Percentiles rank a stretch among this genome's conserved stretches.
phyloP scores from a whole-genome alignment of 2,797 vertebrate species.

The Neoniphon sammara region DNA sequence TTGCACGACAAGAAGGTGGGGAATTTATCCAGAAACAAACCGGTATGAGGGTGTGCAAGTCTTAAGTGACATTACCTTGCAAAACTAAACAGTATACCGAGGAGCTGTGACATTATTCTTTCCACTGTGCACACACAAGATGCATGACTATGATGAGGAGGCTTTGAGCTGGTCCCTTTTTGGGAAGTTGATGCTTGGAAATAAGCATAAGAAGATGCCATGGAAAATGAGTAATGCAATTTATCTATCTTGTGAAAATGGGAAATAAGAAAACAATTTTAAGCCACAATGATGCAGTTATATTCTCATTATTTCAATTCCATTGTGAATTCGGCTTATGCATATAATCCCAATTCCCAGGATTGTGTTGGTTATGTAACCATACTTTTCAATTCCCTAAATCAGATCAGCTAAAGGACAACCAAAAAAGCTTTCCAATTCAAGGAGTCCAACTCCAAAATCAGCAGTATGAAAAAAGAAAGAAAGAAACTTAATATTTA shows the following conservation, averaged over 20 bases:
- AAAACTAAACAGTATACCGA: not conserved
- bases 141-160: constrained; percentile 14
- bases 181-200: constrained; percentile 33
- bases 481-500: not conserved
- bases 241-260: too few relatives aligned
- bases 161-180: constrained; percentile 11
- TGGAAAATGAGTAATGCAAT: not conserved
- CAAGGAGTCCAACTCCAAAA: constrained; percentile 4
- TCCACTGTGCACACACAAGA: constrained; percentile 33
- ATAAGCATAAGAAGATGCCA: not conserved
- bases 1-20: constrained; percentile 12
- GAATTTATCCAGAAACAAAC: not conserved
- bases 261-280: too few relatives aligned
- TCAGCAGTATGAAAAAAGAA: not conserved
- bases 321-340: too few relatives aligned
- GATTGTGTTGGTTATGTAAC: constrained; percentile 36
- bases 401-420: constrained; percentile 1
- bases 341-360: too few relatives aligned
- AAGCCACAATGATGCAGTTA: too few relatives aligned
- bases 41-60: not conserved
- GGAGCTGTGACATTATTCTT: constrained; percentile 1
- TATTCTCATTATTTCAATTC: too few relatives aligned
- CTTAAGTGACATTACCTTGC: not conserved
- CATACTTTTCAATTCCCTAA: constrained; percentile 10
- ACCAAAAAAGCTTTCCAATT: too few relatives aligned